Evolutionary conservation across 35 echinoderm and acorn worm species (phyloP).

Genomic region (Anneissia japonica): DNA sequence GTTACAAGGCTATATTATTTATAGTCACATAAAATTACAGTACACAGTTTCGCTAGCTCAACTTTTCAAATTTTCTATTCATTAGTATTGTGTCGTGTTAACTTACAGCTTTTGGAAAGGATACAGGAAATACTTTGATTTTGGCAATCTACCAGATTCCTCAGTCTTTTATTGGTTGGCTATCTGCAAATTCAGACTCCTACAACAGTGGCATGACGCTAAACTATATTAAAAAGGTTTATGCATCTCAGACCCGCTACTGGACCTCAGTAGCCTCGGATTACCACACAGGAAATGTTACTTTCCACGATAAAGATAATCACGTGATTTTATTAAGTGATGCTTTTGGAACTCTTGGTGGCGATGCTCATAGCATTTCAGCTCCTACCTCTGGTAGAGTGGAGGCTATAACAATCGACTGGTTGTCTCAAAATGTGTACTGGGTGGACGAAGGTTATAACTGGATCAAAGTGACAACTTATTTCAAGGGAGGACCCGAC

Average conservation of each 20-base stretch:
- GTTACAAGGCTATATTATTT: too few relatives aligned
- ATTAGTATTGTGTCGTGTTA: too few relatives aligned
- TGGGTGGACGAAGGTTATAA: neutral
- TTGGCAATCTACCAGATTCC: too few relatives aligned
- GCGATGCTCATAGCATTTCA: neutral
- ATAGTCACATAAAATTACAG: too few relatives aligned
- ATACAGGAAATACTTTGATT: too few relatives aligned
- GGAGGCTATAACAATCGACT: neutral
- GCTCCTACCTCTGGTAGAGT: neutral
- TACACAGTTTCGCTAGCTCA: too few relatives aligned
- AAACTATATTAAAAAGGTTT: neutral
- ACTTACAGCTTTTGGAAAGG: too few relatives aligned
- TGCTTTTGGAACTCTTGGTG: neutral
- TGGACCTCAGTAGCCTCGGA: neutral
- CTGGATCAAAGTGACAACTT: neutral
- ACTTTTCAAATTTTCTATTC: too few relatives aligned
- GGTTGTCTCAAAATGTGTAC: constrained; percentile 2
- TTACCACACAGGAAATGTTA: neutral
- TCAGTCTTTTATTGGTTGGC: too few relatives aligned
- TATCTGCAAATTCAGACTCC: neutral
- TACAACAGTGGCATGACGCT: neutral
- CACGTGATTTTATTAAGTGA: neutral
- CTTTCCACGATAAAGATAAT: neutral
- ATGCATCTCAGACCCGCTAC: neutral
- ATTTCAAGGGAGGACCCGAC: neutral